Percentiles rank a stretch among this genome's conserved stretches.
These are phyloP conservation scores for Tetraneura akinire DNA, from an alignment of 1,140 invertebrate genomes.

Conservation along the genomic window DNA sequence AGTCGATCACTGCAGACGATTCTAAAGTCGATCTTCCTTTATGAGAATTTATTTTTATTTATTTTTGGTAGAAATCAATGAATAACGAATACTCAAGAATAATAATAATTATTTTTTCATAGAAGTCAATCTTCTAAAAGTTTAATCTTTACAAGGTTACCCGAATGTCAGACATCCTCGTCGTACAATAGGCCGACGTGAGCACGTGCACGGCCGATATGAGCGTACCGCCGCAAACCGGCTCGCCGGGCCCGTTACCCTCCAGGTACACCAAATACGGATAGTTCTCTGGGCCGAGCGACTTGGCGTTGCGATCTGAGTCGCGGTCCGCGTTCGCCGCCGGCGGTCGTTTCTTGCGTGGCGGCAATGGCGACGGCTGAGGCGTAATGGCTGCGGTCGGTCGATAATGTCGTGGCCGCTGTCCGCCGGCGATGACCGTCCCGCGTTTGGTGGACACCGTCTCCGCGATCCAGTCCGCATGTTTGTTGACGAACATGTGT, in stretches of 20 bases:
- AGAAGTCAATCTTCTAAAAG: no score
- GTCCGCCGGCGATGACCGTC: no score
- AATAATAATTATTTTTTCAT: no score
- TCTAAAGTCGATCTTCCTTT: no score
- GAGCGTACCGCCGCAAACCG: slow-evolving; percentile 6
- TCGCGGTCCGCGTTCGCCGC: background rate
- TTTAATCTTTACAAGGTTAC: no score
- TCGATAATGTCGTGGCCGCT: background rate
- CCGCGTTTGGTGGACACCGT: background rate
- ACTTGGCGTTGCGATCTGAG: no score
- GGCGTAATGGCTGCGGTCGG: background rate
- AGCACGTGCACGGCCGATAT: slow-evolving; percentile 1
- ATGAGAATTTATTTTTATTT: no score
- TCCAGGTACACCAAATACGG: slow-evolving; percentile 26
- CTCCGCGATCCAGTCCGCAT: background rate
- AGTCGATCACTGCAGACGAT: no score
- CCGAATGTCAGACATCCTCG: background rate
- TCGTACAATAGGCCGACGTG: slow-evolving; percentile 26
- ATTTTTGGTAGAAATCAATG: no score
- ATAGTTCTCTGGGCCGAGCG: background rate
- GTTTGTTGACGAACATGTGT: background rate
- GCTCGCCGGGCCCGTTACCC: background rate
- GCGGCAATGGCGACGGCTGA: background rate
- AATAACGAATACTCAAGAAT: no score
- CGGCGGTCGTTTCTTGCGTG: no score